Evolutionary conservation across 64 coral and sea anemone genomes (phyloP), one percentile per base, ranked within the genome.

Genomic region (Orbicella faveolata): DNA sequence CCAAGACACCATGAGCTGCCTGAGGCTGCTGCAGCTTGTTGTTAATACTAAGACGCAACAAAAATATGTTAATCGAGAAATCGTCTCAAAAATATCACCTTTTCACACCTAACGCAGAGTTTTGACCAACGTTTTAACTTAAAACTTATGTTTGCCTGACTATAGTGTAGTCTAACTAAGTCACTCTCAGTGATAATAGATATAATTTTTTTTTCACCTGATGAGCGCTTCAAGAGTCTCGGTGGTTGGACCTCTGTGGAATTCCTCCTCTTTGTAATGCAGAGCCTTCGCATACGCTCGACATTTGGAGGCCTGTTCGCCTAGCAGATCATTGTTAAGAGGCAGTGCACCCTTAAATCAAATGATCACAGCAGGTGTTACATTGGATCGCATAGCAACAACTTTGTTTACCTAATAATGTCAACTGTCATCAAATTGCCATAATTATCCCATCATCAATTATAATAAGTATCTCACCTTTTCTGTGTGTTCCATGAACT

Each of bases 241-340:
- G 23, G 97, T 96, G 1, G 79, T 99, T 20, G 97, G 94, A 34
- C 89, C 84, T 34, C 91, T 62, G 90, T 99, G 97, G 75, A 99
- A 99, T 74, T 99, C 97, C 20, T 99, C 94, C 80, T 99, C 97
- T 92, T 99, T 99, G 89, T 99, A 99, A 64, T 99, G 97, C 15
- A 99, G 90, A 20, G 97, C 97, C 81, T 99, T 99, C 7, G 96
- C 96, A 59, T 99, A 99, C 2, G 96, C 96, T 95, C 96, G 88
- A 55, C 94, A 99, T 89, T 93, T 99, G 14, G 96, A 99, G 7
- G 96, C 96, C 74, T 95, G 94, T 52, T 99, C 94, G 18, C 96
- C 96, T 9, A 99, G 54, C 25, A 99, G 85, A 76, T 95, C 96
- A 75, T 89, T 95, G 55, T 89, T 99, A 63, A 99, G 34, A 14